Evolutionary conservation across 2,888 invertebrate species (phyloP), one percentile per base, ranked within the genome.

Genomic region (Phaedon cochleariae): DNA sequence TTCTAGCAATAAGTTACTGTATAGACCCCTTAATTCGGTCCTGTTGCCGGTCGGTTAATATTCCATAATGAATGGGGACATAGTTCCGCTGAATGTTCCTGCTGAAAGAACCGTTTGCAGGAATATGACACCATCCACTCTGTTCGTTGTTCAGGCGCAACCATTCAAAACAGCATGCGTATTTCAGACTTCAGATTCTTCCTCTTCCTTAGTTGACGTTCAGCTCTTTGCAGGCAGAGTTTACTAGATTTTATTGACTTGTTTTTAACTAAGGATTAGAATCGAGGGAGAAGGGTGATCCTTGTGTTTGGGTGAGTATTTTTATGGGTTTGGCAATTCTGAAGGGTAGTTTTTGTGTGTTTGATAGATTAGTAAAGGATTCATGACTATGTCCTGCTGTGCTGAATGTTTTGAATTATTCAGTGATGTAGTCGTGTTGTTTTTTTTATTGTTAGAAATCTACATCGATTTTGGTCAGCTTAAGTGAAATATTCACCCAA

Each of bases 121-220:
- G 7, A 55, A 10, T 57, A 17, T 15, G n/a, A 57, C 26, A 45
- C 48, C 49, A 12, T 46, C 51, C 48, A 10, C 10, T 10, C 3
- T 2, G 2, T 2, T n/a, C 48, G n/a, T 2, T 12, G n/a, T 3
- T 12, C 20, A 12, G 10, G 48, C 48, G 21, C 48, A 48, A 48
- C 18, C 52, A 26, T 15, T 46, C 10, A 46, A 26, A 55, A 59
- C 55, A 41, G 46, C 62, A 55, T 55, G 62, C 59, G 62, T 48
- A 51, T 59, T 62, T 65, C 49, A 57, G 62, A 10, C 37, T 48
- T 63, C 48, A 31, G 62, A 62, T 58, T 66, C 61, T 62, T 64
- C 64, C 62, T 61, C 53, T 58, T 59, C 66, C 62, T 65, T 62
- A 68, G 68, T 68, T 64, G 70, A 66, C 64, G 64, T 68, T 68